A percentile compares a stretch with the other conserved stretches of the same genome.
phyloP scores from a whole-genome alignment of 2,797 vertebrate species.

The Steatocranus sp. region DNA sequence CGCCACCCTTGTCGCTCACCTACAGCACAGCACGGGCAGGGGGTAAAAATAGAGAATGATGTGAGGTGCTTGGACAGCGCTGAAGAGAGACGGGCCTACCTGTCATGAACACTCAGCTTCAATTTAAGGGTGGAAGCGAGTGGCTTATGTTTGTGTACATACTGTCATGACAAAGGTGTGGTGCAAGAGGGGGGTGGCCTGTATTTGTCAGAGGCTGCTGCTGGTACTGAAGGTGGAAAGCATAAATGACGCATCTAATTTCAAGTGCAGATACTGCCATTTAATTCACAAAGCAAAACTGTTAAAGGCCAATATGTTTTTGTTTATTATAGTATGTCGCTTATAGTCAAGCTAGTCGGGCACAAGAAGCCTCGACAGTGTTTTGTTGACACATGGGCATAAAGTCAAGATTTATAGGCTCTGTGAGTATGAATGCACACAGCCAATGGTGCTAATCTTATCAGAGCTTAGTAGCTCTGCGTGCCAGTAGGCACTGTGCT shows the following conservation, averaged over 20 bases:
- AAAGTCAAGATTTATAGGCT: not conserved
- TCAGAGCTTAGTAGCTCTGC: conserved; percentile 1
- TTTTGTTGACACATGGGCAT: not conserved
- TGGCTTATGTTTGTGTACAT: not conserved
- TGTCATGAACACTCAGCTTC: not conserved
- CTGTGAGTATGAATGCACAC: not conserved
- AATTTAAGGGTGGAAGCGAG: not conserved
- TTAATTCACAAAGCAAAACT: not conserved
- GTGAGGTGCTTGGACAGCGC: not conserved
- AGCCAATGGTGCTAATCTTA: not conserved
- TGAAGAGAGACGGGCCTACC: not conserved
- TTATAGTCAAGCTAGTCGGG: fast-evolving
- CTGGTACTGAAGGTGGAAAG: not conserved
- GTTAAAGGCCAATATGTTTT: not conserved
- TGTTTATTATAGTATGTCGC: fast-evolving
- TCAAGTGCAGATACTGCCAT: fast-evolving
- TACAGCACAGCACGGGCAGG: conserved; percentile 32
- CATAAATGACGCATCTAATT: not conserved
- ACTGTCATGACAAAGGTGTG: not conserved
- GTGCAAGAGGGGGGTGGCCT: not conserved
- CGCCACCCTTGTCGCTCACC: conserved; percentile 91
- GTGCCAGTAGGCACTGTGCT: not conserved
- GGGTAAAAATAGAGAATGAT: not conserved
- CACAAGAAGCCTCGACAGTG: not conserved
- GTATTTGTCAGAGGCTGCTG: not conserved